Evolutionary conservation across 2,797 vertebrate genomes (phyloP).

Genomic region (Eulemur coronatus): DNA sequence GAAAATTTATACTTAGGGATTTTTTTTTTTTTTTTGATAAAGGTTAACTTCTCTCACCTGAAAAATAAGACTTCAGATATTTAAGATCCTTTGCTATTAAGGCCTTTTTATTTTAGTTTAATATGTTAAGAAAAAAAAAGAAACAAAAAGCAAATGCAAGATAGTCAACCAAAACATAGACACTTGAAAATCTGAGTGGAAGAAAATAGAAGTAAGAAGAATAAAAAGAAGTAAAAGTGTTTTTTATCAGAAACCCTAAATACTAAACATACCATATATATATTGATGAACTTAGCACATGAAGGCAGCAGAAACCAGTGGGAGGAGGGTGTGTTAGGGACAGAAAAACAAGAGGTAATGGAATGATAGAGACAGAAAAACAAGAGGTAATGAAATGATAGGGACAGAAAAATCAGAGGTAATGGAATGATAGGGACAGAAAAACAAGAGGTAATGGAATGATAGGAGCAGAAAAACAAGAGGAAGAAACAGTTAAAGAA

Average conservation of each 20-base stretch:
- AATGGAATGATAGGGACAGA: too few relatives aligned
- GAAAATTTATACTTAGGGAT: neutral
- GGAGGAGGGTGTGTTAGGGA: too few relatives aligned
- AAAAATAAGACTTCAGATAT: neutral
- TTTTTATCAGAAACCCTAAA: neutral
- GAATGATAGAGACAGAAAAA: too few relatives aligned
- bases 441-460: too few relatives aligned
- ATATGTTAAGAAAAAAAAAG: neutral
- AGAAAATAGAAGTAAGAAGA: neutral
- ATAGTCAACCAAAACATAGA: neutral
- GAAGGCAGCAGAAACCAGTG: neutral
- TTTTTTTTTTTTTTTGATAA: neutral
- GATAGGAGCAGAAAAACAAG: too few relatives aligned
- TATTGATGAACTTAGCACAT: neutral
- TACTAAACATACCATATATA: neutral
- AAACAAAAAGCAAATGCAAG: neutral
- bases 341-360: too few relatives aligned
- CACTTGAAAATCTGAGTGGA: neutral
- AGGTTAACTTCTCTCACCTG: neutral
- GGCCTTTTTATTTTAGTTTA: neutral
- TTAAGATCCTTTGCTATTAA: neutral
- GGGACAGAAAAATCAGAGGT: too few relatives aligned
- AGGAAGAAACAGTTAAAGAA: too few relatives aligned
- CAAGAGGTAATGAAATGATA: too few relatives aligned
- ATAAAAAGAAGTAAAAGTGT: neutral